Percentiles rank a stretch among this genome's conserved stretches.
These are phyloP conservation scores for Anhinga anhinga DNA, from an alignment of 2,113 vertebrate genomes.

Conservation along the genomic window DNA sequence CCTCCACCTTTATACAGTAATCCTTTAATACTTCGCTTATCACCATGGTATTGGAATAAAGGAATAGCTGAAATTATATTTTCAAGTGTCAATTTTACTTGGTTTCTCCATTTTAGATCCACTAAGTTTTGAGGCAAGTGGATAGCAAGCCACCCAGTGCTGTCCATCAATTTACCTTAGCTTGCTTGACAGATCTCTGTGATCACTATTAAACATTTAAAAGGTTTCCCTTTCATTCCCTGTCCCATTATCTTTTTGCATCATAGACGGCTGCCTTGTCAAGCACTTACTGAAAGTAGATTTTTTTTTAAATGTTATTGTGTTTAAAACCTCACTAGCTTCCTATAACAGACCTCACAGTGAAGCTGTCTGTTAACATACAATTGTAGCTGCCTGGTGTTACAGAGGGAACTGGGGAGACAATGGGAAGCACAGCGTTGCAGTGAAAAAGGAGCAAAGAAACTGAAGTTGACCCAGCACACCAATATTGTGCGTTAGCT, in stretches of 20 bases:
- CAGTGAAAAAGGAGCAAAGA: not conserved
- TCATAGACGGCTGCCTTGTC: not conserved
- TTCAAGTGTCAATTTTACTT: not conserved
- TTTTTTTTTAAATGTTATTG: not conserved
- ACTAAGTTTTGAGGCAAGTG: not conserved
- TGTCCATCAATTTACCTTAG: not conserved
- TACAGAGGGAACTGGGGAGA: not conserved
- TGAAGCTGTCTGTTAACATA: not conserved
- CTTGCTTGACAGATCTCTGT: not conserved
- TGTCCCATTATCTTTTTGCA: not conserved
- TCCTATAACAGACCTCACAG: not conserved
- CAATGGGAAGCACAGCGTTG: not conserved
- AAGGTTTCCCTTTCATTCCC: not conserved
- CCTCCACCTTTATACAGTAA: not conserved
- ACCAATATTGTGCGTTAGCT: fast-evolving
- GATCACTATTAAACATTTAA: not conserved
- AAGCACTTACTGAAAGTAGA: not conserved
- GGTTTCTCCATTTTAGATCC: not conserved
- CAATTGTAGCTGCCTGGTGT: not conserved
- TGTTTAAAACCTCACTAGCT: not conserved
- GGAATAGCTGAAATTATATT: not conserved
- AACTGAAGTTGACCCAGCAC: not conserved
- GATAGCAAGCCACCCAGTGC: not conserved
- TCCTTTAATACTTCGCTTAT: not conserved
- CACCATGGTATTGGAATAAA: not conserved